Evolutionary conservation across 2,797 vertebrate species (phyloP), one percentile per base, ranked within the genome.

Genomic region (Buceros bicornis): DNA sequence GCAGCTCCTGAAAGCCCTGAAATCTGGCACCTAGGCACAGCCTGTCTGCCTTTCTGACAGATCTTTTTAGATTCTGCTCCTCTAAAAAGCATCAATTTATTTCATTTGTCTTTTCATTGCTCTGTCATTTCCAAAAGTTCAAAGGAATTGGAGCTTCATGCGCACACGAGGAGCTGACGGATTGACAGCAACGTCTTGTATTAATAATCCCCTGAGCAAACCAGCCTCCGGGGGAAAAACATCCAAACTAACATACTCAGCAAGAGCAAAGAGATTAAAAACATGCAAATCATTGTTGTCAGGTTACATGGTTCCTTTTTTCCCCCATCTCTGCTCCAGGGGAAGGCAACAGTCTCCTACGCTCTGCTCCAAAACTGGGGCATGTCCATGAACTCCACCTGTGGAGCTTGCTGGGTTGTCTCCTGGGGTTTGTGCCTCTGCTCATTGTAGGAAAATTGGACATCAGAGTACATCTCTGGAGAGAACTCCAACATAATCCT

Each of bases 221-320:
- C 7, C 22, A 67, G 11, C 51, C 83, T 77, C 29, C 0, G 3
- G 65, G 54, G 71, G 18, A 33, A 87, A 89, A 69, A 50, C 71
- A 65, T 67, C 56, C 12, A 67, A 42, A 71, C 83, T 26, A 60
- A 28, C 28, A 71, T 45, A 28, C 64, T 51, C 79, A 74, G 87
- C 48, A 87, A 81, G 78, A 74, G 43, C 10, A 50, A 57, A 76
- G 51, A 90, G 74, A 93, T 82, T 82, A 51, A 90, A 92, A 87
- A 11, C 76, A 72, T 69, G 82, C 29, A 95, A 58, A 92, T 91
- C 50, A 13, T 8, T 71, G 50, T 31, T 61, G 15, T 40, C 20
- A 17, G 56, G 31, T 67, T 73, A 11, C 12, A n/a, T 16, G 56
- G 31, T 67, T 71, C 15, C 13, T 61, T 64, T 5, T 6, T 13